These are phyloP conservation scores for Agrilus planipennis DNA, from an alignment of 1,140 invertebrate species.

Conservation along the genomic window DNA sequence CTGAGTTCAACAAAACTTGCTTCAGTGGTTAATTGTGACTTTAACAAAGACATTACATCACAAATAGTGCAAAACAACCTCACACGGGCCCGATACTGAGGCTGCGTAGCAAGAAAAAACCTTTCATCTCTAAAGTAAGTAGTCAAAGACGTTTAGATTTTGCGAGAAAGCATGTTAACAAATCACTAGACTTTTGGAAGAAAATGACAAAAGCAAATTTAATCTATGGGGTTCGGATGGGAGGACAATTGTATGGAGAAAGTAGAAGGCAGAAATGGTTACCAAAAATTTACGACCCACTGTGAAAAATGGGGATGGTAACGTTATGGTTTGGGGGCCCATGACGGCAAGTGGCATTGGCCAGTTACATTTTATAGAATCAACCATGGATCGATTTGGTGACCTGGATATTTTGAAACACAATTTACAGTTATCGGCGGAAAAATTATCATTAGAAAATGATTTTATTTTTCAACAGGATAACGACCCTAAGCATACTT, in stretches of 20 bases:
- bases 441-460: slow-evolving; percentile 9
- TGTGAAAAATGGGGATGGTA: slow-evolving; percentile 3
- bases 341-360: slow-evolving; percentile 24
- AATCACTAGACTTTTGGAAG: background rate
- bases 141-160: background rate
- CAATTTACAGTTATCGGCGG: slow-evolving; percentile 9
- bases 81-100: too few species aligned
- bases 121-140: too few species aligned
- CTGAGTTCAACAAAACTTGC: too few species aligned
- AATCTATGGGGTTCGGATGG: background rate
- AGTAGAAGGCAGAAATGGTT: slow-evolving; percentile 1
- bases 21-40: too few species aligned
- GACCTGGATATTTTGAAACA: slow-evolving; percentile 13
- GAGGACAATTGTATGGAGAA: slow-evolving; percentile 4
- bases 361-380: slow-evolving; percentile 23
- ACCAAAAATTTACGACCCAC: slow-evolving; percentile 2
- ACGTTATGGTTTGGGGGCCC: slow-evolving; percentile 16
- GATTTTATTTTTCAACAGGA: slow-evolving; percentile 23
- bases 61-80: too few species aligned
- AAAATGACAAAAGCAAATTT: background rate
- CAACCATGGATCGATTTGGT: slow-evolving; percentile 20
- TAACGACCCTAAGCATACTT: slow-evolving; percentile 30
- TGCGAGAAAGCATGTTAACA: background rate
- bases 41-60: too few species aligned
- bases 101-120: too few species aligned